Percentiles rank a stretch among this genome's conserved stretches.
Conservation (phyloP, 1,140 invertebrate species). For the Caenorhabditis tropicalis region DNA sequence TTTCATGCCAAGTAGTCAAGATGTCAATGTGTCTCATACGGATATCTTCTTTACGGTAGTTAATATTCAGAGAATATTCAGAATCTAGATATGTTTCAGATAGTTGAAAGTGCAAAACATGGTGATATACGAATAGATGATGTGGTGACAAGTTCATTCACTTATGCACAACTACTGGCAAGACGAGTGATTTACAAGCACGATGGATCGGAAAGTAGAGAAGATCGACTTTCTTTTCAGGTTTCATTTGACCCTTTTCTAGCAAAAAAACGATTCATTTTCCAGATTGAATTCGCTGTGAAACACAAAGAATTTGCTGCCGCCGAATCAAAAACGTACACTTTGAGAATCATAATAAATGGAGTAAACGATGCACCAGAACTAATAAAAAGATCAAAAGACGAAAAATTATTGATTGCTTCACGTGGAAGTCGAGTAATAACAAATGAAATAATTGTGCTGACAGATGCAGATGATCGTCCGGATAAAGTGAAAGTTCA, state of each 20-base stretch:
- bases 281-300: constrained; percentile 46
- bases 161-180: constrained; percentile 53
- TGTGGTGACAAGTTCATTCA: constrained; percentile 44
- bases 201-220: constrained; percentile 54
- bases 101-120: constrained; percentile 54
- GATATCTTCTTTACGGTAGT: constrained; percentile 56
- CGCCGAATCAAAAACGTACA: constrained; percentile 47
- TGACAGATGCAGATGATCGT: constrained; percentile 63
- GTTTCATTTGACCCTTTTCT: neutral
- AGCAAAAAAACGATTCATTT: neutral
- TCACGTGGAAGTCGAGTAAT: constrained; percentile 56
- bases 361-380: constrained; percentile 64
- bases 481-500: constrained; percentile 58
- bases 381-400: constrained; percentile 53
- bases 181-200: constrained; percentile 55
- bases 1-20: constrained; percentile 52
- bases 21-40: constrained; percentile 52
- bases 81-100: constrained; percentile 47
- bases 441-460: constrained; percentile 52
- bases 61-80: neutral
- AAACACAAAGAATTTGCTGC: neutral
- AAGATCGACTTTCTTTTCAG: constrained; percentile 58
- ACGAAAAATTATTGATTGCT: constrained; percentile 56
- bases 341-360: constrained; percentile 54
- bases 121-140: constrained; percentile 51